Conservation (phyloP, 2,113 vertebrate genomes). For the Cephalopholis sonnerati region DNA sequence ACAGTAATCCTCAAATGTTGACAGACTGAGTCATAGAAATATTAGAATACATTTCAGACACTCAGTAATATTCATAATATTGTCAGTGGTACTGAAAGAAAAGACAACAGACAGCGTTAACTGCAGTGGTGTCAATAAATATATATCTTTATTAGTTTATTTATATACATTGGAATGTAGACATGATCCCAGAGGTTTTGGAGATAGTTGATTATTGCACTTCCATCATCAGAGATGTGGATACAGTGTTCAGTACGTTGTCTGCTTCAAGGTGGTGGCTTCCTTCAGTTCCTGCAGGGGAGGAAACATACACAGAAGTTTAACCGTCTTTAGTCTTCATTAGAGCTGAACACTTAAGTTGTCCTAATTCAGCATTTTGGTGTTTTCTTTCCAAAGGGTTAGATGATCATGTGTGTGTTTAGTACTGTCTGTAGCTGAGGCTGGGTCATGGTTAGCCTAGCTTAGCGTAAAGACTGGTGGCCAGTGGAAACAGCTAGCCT, state of each 20-base stretch:
- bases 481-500: too few relatives aligned
- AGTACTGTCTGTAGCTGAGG: too few relatives aligned
- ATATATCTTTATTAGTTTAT: slow-evolving; percentile 67
- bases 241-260: not conserved
- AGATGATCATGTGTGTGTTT: too few relatives aligned
- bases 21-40: not conserved
- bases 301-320: slow-evolving; percentile 9
- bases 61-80: not conserved
- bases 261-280: slow-evolving; percentile 33
- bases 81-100: not conserved
- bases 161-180: slow-evolving; percentile 58
- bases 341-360: too few relatives aligned
- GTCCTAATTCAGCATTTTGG: too few relatives aligned
- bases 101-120: not conserved
- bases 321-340: too few relatives aligned
- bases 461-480: too few relatives aligned
- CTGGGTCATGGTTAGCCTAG: too few relatives aligned
- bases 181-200: slow-evolving; percentile 8
- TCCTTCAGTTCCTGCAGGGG: slow-evolving; percentile 83
- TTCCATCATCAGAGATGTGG: not conserved
- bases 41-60: not conserved
- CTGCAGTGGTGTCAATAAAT: slow-evolving; percentile 70
- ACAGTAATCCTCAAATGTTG: not conserved
- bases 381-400: too few relatives aligned
- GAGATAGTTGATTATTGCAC: slow-evolving; percentile 27